Evolutionary conservation across 2,888 invertebrate genomes (phyloP).

Genomic region (Tiliacea citrago): DNA sequence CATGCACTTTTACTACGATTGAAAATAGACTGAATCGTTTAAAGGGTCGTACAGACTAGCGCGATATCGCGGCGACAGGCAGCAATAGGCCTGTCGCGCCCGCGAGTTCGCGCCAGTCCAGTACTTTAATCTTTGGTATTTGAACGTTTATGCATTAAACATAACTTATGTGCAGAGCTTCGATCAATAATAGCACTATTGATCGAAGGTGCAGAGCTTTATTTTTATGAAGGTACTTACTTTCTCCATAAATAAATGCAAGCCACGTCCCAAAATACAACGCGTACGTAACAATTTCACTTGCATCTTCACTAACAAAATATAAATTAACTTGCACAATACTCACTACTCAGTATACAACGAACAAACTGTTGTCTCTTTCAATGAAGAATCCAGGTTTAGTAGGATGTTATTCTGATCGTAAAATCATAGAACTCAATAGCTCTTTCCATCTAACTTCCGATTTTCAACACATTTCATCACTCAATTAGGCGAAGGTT

Average conservation of each 20-base stretch:
- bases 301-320: conserved; percentile 76
- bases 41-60: no score
- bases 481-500: conserved; percentile 34
- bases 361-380: conserved; percentile 32
- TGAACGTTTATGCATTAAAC: conserved; percentile 48
- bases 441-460: conserved; percentile 5
- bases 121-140: conserved; percentile 17
- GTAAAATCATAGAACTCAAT: conserved; percentile 16
- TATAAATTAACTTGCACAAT: conserved; percentile 66
- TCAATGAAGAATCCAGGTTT: conserved; percentile 8
- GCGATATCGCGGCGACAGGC: no score
- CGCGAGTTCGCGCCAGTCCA: no score
- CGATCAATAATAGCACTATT: no score
- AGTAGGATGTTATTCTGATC: neutral
- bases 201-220: conserved; percentile 69
- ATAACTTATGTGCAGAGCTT: conserved; percentile 63
- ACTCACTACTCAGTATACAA: conserved; percentile 19
- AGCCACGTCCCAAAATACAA: conserved; percentile 72
- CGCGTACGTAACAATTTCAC: conserved; percentile 73
- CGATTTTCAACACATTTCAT: conserved; percentile 45
- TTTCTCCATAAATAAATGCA: conserved; percentile 74
- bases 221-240: conserved; percentile 70
- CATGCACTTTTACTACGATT: conserved; percentile 2
- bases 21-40: no score
- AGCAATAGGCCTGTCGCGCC: no score